Conservation (phyloP, 2,888 invertebrate species). For the Cosmorhoe ocellata region DNA sequence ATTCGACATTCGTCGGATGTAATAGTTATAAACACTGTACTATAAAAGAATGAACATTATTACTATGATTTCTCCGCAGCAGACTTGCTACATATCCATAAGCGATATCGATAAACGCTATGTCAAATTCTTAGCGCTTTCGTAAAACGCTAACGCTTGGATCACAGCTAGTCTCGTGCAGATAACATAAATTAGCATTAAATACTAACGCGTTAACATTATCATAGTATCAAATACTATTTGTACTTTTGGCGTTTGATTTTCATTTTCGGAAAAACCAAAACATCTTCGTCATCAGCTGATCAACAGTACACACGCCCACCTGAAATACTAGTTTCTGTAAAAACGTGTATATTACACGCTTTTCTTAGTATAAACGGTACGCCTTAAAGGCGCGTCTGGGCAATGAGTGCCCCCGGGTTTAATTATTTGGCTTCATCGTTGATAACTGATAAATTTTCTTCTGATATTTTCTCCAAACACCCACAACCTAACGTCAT, state of each 20-base stretch:
- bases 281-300: constrained; percentile 1
- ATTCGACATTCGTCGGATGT: constrained; percentile 42
- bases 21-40: constrained; percentile 28
- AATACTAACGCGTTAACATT: constrained; percentile 34
- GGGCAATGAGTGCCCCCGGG: too few relatives aligned
- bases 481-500: constrained; percentile 50
- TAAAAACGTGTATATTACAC: too few relatives aligned
- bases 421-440: constrained; percentile 43
- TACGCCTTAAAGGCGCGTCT: too few relatives aligned
- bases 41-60: neutral
- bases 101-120: neutral
- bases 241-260: constrained; percentile 29
- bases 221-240: constrained; percentile 24
- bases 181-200: constrained; percentile 33
- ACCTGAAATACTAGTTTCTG: neutral
- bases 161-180: neutral
- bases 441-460: constrained; percentile 60
- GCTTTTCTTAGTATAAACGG: too few relatives aligned
- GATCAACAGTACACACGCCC: constrained; percentile 3
- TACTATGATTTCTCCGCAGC: neutral
- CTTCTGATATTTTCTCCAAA: constrained; percentile 72
- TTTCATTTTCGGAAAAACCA: neutral
- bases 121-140: neutral
- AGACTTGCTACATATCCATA: neutral
- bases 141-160: neutral